These are phyloP conservation scores for Dryobota labecula DNA, from an alignment of 2,888 invertebrate genomes.

Conservation along the genomic window DNA sequence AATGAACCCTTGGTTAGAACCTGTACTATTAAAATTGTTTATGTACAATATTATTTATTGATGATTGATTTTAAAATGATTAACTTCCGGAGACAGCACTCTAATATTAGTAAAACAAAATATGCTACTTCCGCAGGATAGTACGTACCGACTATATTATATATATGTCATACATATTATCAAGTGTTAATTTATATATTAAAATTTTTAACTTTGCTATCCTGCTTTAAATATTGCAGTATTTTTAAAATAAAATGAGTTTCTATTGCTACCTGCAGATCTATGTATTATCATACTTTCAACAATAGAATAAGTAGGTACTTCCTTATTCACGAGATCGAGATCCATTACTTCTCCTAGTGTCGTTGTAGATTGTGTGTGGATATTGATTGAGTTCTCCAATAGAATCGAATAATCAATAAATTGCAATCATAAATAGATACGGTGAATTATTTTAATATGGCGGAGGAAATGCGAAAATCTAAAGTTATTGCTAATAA, in stretches of 20 bases:
- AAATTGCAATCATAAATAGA: constrained; percentile 25
- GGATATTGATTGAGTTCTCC: constrained; percentile 33
- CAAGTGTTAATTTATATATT: background rate
- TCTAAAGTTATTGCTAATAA: constrained; percentile 62
- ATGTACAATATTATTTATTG: background rate
- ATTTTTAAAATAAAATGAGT: background rate
- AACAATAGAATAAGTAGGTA: constrained; percentile 29
- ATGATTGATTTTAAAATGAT: background rate
- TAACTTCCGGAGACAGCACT: background rate
- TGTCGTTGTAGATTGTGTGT: constrained; percentile 21
- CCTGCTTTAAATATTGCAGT: background rate
- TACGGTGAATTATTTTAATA: constrained; percentile 26
- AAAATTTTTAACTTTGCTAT: background rate
- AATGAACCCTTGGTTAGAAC: background rate
- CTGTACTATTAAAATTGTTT: background rate
- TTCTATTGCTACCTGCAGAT: constrained; percentile 20
- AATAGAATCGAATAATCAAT: constrained; percentile 42
- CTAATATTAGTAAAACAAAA: no score
- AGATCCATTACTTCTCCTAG: constrained; percentile 9
- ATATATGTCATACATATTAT: no score
- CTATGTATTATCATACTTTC: background rate
- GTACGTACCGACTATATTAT: background rate
- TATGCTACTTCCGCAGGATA: background rate
- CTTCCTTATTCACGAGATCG: constrained; percentile 12
- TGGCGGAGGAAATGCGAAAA: constrained; percentile 67